Base-by-base conservation (phyloP, 2,888 invertebrate genomes). In the Subacronicta megacephala region DNA sequence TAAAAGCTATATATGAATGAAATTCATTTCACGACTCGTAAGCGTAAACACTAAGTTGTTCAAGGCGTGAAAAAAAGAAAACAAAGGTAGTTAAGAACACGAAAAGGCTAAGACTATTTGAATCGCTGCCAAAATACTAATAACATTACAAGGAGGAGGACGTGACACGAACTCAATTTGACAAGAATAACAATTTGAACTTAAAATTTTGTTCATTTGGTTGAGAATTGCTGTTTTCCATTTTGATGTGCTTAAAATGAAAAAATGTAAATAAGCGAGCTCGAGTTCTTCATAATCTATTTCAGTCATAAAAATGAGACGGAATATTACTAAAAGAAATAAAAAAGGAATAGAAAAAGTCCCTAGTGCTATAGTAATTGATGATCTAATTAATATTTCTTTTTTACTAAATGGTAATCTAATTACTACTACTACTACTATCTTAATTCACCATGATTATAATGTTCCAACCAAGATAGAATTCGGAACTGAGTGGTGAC, bases 121-220 rank as follows among this genome's bases (percentile, higher is more conserved):
- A 42, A 44, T 29, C 33, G 44, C 42, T 42, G 49, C 49, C 66
- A 50, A 66, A 60, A 43, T 46, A 35, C 26, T 43, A 50, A 55
- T 26, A 46, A 6, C 3, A 36, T 26, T 35, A 29, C 41, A 42
- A 29, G 31, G 43, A 23, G 5, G 20, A 6, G 7, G 16, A 38
- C 26, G 16, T 47, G 43, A 31, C 35, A 26, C 38, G 58, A 64
- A 42, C 38, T 20, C 18, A 56, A 56, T 50, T 51, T 62, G 18
- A 23, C 29, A 55, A 56, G 50, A 67, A 66, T 61, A 62, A 50
- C 62, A 62, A 67, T 55, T 50, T 62, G 18, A 67, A 56, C 41
- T 65, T 57, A 37, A 54, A 47, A 52, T 66, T 46, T 16, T 29
- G 37, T 53, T 59, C 41, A 46, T 47, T 66, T 47, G 17, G 60